Base-by-base conservation (phyloP, 2,113 vertebrate genomes). In the Amblyopsis rosae region DNA sequence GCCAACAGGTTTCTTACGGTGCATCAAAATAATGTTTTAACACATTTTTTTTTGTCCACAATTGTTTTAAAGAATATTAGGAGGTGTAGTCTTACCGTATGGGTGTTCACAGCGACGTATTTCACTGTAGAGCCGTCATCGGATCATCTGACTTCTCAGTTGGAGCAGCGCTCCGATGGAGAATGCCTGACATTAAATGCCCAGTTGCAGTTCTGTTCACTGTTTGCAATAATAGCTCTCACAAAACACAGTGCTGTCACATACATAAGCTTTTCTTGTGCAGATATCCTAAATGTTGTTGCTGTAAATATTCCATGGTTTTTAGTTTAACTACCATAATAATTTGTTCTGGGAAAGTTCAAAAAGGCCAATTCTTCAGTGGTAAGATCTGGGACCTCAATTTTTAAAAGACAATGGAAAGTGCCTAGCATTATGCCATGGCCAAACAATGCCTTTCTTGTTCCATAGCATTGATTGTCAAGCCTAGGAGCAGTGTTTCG, bases 141-240 rank as follows among this genome's bases (percentile, higher is more conserved):
- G 62, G 71, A 53, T 15, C 58, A 26, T 50, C 10, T 49, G 26
- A 61, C 1, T 54, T 65, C 80, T 85, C 81, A 68, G 60, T 67
- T 7, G 65, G 89, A 91, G 89, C 89, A 85, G 88, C 81, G 88
- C 89, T 88, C 89, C 70, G 4, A 41, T 64, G 70, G 84, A 83
- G 88, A 82, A 69, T 15, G 26, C 64, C 17, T 69, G 76, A 62
- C 45, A 62, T 70, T 66, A 62, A 7, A 26, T 26, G 3, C 26
- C 26, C 82, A 59, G 68, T 69, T 62, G 71, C 72, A 65, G 62
- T 62, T 70, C 69, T 63, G 16, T 79, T 85, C 80, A 87, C 68
- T 70, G 35, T 41, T 84, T 77, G 88, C 86, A 88, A 91, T 89
- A 84, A 86, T 62, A 66, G 73, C 82, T 80, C 73, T 78, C 72